Conservation (phyloP, 2,797 vertebrate species). For the Sciurus carolinensis region DNA sequence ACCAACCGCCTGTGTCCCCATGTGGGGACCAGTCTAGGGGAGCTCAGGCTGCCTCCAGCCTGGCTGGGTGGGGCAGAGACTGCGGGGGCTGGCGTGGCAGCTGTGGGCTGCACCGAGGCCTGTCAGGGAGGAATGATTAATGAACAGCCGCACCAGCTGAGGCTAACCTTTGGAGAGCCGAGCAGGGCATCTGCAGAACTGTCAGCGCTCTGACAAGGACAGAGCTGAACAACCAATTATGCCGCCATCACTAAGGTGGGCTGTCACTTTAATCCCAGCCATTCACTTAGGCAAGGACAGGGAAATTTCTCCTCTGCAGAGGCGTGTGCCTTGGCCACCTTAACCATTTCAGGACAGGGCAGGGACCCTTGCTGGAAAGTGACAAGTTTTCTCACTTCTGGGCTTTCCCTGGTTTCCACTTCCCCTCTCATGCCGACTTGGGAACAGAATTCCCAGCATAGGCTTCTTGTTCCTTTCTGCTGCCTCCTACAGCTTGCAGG, state of each 20-base stretch:
- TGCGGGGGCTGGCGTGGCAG: slow-evolving; percentile 96
- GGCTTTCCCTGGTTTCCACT: not conserved
- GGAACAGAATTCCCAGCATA: not conserved
- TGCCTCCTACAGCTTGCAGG: not conserved
- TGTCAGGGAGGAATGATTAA: slow-evolving; percentile 99
- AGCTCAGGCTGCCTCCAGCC: slow-evolving; percentile 86
- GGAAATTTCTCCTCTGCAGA: slow-evolving; percentile 99
- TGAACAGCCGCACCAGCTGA: slow-evolving; percentile 99
- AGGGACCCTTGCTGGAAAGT: not conserved
- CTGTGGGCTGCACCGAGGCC: slow-evolving; percentile 98
- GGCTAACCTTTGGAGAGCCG: slow-evolving; percentile 99
- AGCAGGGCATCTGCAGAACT: slow-evolving; percentile 99
- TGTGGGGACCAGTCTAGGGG: slow-evolving; percentile 77
- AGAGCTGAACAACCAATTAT: slow-evolving; percentile 99
- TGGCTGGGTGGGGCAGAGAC: slow-evolving; percentile 94
- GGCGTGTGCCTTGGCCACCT: slow-evolving; percentile 92
- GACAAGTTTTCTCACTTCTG: not conserved
- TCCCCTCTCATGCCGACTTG: not conserved
- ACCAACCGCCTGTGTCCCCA: not conserved
- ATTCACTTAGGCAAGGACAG: slow-evolving; percentile 99
- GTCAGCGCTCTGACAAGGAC: slow-evolving; percentile 99
- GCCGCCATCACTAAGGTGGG: slow-evolving; percentile 99
- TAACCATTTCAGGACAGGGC: slow-evolving; percentile 93
- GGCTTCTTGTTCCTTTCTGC: not conserved
- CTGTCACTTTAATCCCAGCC: slow-evolving; percentile 99